A percentile compares a stretch with the other conserved stretches of the same genome.
Conservation (phyloP, 2,113 vertebrate species). For the Gymnobelideus leadbeateri region DNA sequence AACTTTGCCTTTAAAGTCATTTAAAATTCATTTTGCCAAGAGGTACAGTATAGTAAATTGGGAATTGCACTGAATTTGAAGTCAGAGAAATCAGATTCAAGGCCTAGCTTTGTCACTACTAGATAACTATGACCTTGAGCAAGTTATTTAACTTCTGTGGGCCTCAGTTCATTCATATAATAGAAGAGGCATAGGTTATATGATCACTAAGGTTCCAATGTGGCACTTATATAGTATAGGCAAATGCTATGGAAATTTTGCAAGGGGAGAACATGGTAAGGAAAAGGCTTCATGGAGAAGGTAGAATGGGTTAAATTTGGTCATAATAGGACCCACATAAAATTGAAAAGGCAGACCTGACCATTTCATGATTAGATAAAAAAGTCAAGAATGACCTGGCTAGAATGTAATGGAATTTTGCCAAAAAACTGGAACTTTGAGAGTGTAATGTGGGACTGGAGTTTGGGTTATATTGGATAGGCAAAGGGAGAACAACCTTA, state of each 20-base stretch:
- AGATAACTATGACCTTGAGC: not conserved
- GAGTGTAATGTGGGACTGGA: not conserved
- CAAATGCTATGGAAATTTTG: not conserved
- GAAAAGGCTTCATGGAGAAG: not conserved
- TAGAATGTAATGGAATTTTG: not conserved
- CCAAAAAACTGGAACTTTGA: not conserved
- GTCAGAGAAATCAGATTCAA: not conserved
- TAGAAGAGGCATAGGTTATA: not conserved
- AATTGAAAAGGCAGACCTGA: not conserved
- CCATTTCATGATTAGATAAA: not conserved
- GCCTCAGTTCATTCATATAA: not conserved
- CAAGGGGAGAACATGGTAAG: not conserved
- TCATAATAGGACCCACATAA: not conserved
- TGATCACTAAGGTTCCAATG: not conserved
- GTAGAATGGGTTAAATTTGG: not conserved
- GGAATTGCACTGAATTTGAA: not conserved
- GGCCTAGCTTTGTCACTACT: not conserved
- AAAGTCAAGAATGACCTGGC: not conserved
- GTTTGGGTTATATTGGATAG: not conserved
- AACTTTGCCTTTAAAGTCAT: not conserved
- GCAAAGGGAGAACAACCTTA: not conserved
- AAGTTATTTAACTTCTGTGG: not conserved
- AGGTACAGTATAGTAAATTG: not conserved
- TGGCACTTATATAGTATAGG: not conserved
- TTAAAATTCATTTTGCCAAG: not conserved